Conservation (phyloP, 2,888 invertebrate genomes). For the Meteorus colon region DNA sequence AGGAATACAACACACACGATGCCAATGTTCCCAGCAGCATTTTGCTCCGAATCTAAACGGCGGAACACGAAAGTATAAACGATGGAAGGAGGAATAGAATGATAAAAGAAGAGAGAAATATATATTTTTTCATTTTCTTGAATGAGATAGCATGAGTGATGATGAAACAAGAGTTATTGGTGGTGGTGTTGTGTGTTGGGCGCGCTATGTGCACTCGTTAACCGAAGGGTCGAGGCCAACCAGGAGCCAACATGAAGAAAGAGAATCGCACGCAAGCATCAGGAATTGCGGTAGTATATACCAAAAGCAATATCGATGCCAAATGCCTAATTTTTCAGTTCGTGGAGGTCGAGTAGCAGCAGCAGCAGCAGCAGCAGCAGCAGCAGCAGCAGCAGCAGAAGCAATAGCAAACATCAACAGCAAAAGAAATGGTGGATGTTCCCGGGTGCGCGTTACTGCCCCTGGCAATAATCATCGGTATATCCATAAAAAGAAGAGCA, state of each 20-base stretch:
- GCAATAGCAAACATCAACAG: background rate
- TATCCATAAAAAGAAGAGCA: constrained; percentile 60
- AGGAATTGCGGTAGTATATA: constrained; percentile 23
- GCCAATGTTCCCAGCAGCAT: constrained; percentile 37
- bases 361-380: background rate
- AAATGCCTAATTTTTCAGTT: constrained; percentile 52
- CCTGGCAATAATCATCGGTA: constrained; percentile 48
- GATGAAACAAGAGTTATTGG: background rate
- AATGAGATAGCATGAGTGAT: background rate
- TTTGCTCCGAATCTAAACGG: constrained; percentile 52
- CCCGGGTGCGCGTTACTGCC: constrained; percentile 23
- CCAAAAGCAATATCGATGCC: constrained; percentile 38
- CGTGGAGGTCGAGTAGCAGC: constrained; percentile 47
- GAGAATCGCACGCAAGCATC: constrained; percentile 12
- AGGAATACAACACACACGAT: constrained; percentile 13
- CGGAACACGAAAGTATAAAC: constrained; percentile 40
- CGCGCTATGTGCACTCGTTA: background rate
- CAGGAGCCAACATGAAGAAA: constrained; percentile 12
- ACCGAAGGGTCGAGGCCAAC: constrained; percentile 35
- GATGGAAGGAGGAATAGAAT: background rate
- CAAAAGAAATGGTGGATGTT: constrained; percentile 9
- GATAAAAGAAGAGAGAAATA: background rate
- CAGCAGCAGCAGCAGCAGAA: background rate
- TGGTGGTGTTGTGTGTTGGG: background rate
- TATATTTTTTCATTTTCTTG: background rate